Percentiles rank a stretch among this genome's conserved stretches.
These are phyloP conservation scores for Marisa cornuarietis DNA, from an alignment of 1,140 invertebrate genomes.

Conservation along the genomic window DNA sequence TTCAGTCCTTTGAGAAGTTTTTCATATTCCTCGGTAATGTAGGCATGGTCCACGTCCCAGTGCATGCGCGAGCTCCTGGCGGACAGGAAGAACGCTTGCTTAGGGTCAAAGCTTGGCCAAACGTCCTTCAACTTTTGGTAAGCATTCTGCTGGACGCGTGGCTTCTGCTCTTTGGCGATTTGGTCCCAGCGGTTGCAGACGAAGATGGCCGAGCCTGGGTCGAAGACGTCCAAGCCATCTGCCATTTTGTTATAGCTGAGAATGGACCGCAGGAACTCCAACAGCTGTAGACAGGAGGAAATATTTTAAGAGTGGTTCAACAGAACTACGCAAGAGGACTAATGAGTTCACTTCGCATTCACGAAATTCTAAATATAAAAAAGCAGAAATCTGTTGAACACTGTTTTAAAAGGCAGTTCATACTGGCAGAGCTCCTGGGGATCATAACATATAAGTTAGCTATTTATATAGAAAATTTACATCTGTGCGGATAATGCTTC, in stretches of 20 bases:
- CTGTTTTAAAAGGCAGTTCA: neutral
- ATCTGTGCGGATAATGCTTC: no score
- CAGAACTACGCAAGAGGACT: no score
- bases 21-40: conserved; percentile 38
- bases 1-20: conserved; percentile 43
- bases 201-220: conserved; percentile 51
- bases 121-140: conserved; percentile 41
- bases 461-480: no score
- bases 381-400: neutral
- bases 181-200: conserved; percentile 59
- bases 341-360: no score
- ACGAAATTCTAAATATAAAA: no score
- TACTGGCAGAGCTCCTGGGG: no score
- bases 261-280: conserved; percentile 44
- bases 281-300: conserved; percentile 37
- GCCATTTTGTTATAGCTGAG: conserved; percentile 32
- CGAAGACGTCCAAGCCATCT: conserved; percentile 27
- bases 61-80: conserved; percentile 42
- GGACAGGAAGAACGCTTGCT: conserved; percentile 48
- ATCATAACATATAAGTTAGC: no score
- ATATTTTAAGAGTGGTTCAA: neutral
- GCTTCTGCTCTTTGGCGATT: conserved; percentile 38
- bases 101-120: conserved; percentile 47
- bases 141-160: conserved; percentile 43
- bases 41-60: conserved; percentile 32